Percentiles rank a stretch among this genome's conserved stretches.
phyloP scores from a whole-genome alignment of 2,113 vertebrate genomes.

The Lophius piscatorius region DNA sequence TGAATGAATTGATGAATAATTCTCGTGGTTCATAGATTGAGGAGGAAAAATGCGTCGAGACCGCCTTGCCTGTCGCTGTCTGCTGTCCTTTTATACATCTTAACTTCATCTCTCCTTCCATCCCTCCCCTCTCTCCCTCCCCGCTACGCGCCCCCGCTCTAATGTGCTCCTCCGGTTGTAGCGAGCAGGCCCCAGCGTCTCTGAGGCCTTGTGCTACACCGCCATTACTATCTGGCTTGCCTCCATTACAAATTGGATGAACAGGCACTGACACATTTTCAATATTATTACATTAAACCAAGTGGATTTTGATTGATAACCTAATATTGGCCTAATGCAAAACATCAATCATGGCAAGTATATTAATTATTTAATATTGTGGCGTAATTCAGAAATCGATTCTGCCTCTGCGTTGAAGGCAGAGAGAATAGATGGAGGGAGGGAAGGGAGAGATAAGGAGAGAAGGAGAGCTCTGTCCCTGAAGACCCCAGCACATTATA shows the following conservation, averaged over 20 bases:
- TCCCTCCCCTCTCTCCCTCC: neutral
- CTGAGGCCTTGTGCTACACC: constrained; percentile 85
- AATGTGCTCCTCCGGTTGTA: constrained; percentile 66
- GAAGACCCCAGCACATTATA: constrained; percentile 89
- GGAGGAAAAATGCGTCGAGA: neutral
- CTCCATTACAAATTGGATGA: constrained; percentile 98
- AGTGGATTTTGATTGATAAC: constrained; percentile 99
- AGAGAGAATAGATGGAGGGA: constrained; percentile 51
- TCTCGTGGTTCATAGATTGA: no score
- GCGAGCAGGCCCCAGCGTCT: constrained; percentile 72
- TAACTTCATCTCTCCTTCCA: constrained; percentile 21
- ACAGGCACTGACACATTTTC: constrained; percentile 98
- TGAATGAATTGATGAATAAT: no score
- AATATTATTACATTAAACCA: constrained; percentile 99
- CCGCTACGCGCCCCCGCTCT: constrained; percentile 24
- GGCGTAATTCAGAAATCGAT: constrained; percentile 99
- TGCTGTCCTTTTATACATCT: constrained; percentile 48
- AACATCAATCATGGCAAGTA: constrained; percentile 99
- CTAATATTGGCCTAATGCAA: constrained; percentile 99
- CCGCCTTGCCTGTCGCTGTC: constrained; percentile 14
- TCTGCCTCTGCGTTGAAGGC: constrained; percentile 70
- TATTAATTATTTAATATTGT: constrained; percentile 99
- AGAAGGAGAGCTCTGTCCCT: constrained; percentile 69
- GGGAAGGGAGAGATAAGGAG: constrained; percentile 56
- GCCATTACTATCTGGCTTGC: constrained; percentile 89